These are phyloP conservation scores for Lathamus discolor DNA, from an alignment of 2,113 vertebrate genomes.

Conservation along the genomic window DNA sequence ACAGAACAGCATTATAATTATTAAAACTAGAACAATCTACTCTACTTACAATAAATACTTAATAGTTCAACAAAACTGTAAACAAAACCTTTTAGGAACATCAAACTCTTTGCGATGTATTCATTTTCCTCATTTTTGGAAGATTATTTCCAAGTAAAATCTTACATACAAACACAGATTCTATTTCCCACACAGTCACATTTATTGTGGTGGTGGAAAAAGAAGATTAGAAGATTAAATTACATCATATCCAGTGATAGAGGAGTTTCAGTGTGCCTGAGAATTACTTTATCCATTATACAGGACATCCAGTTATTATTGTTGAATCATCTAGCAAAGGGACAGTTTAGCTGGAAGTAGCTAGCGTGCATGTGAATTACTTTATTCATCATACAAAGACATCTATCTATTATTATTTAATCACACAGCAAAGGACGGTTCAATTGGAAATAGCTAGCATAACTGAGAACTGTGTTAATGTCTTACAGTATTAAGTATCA, in stretches of 20 bases:
- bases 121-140: background rate
- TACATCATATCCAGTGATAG: background rate
- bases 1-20: conserved; percentile 60
- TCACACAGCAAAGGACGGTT: background rate
- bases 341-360: background rate
- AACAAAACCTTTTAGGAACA: background rate
- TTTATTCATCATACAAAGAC: background rate
- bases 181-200: background rate
- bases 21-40: conserved; percentile 63
- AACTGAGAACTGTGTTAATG: background rate
- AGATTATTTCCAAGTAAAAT: conserved; percentile 35
- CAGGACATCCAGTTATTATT: background rate
- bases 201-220: conserved; percentile 15
- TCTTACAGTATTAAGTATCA: background rate
- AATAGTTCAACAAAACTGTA: conserved; percentile 19
- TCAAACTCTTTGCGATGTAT: background rate
- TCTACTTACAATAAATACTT: conserved; percentile 24
- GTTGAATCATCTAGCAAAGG: background rate
- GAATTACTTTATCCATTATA: background rate
- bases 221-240: conserved; percentile 28
- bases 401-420: background rate
- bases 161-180: background rate
- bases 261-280: background rate
- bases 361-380: background rate
- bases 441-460: background rate